These are phyloP conservation scores for Eudemis profundana DNA, from an alignment of 2,888 invertebrate species.

Conservation along the genomic window DNA sequence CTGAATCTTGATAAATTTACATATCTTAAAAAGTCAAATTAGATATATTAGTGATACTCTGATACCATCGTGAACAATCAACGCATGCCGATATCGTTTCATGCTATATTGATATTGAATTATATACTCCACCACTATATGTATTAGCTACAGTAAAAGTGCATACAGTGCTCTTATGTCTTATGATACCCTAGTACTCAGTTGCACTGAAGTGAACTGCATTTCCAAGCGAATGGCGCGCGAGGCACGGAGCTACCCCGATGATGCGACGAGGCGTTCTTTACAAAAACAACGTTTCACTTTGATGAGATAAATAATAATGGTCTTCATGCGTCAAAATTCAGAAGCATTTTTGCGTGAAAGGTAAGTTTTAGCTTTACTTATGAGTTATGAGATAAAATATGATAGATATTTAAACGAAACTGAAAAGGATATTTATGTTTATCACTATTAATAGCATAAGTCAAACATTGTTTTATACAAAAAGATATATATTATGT, in stretches of 20 bases:
- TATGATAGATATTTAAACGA: not conserved
- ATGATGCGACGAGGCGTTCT: slow-evolving; percentile 45
- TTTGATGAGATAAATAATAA: not conserved
- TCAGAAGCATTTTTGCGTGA: too few relatives aligned
- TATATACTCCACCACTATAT: not conserved
- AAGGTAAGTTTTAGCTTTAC: too few relatives aligned
- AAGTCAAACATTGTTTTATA: too few relatives aligned
- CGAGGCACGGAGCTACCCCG: slow-evolving; percentile 36
- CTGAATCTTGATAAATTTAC: too few relatives aligned
- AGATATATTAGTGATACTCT: not conserved
- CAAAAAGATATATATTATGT: too few relatives aligned
- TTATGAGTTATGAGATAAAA: too few relatives aligned
- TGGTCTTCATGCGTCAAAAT: not conserved
- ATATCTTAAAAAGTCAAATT: too few relatives aligned
- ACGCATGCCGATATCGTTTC: not conserved
- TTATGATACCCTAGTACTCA: slow-evolving; percentile 70
- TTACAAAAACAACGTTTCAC: slow-evolving; percentile 1
- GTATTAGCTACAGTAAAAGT: slow-evolving; percentile 51
- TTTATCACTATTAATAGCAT: not conserved
- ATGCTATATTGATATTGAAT: not conserved
- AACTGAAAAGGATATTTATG: not conserved
- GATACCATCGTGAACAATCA: not conserved
- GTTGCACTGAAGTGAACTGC: slow-evolving; percentile 70
- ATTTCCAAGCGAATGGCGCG: slow-evolving; percentile 54
- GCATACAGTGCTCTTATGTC: slow-evolving; percentile 58